These are phyloP conservation scores for Scolopax bukidnonensis DNA, from an alignment of 2,797 vertebrate genomes.

Conservation along the genomic window DNA sequence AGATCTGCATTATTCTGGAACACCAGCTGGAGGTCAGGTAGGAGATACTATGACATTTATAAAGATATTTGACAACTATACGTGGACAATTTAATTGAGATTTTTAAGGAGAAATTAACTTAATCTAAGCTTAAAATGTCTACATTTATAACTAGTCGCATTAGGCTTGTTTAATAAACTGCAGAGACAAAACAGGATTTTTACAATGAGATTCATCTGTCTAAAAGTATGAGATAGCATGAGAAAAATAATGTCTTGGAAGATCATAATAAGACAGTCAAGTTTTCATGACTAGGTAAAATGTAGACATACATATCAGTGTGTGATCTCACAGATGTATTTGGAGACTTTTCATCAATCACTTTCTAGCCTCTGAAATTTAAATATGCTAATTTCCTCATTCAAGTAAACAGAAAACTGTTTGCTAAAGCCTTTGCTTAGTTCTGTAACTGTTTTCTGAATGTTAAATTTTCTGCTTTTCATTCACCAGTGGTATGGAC, in stretches of 20 bases:
- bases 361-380: neutral
- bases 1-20: neutral
- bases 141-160: neutral
- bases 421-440: neutral
- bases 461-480: neutral
- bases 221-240: neutral
- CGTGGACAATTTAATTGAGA: neutral
- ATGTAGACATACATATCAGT: neutral
- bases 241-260: neutral
- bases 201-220: neutral
- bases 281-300: neutral
- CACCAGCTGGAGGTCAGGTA: neutral
- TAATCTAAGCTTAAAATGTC: neutral
- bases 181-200: neutral
- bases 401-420: neutral
- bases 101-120: neutral
- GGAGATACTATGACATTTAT: neutral
- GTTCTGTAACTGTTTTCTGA: neutral
- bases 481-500: fast-evolving
- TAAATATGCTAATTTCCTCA: neutral
- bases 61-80: neutral
- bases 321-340: neutral
- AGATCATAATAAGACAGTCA: neutral
- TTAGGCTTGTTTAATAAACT: neutral
- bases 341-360: neutral